Percentiles rank a stretch among this genome's conserved stretches.
Evolutionary conservation across 1,140 invertebrate genomes (phyloP).

Genomic region (Lanistes nyassanus): DNA sequence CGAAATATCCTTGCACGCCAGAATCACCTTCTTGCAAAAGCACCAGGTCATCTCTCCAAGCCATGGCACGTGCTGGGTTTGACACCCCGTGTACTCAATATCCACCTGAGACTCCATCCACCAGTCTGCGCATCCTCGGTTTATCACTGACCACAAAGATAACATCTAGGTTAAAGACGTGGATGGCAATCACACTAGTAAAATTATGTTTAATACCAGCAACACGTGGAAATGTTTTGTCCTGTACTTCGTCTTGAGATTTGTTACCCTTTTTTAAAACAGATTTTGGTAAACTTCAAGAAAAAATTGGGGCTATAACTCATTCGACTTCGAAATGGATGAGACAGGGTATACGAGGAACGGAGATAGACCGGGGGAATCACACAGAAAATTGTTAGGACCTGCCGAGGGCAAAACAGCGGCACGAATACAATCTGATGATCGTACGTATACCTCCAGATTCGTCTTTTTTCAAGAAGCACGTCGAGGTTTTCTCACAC

Average conservation of each 20-base stretch:
- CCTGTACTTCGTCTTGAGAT: too few species aligned
- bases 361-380: neutral
- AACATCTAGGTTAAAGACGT: too few species aligned
- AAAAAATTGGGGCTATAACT: too few species aligned
- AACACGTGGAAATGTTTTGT: too few species aligned
- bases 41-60: conserved; percentile 36
- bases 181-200: too few species aligned
- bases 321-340: too few species aligned
- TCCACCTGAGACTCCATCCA: conserved; percentile 39
- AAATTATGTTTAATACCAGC: too few species aligned
- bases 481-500: conserved; percentile 31
- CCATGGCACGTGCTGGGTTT: conserved; percentile 33
- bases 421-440: neutral
- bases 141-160: conserved; percentile 27
- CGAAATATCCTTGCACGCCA: too few species aligned
- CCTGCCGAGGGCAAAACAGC: neutral
- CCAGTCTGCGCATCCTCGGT: conserved; percentile 42
- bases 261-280: too few species aligned
- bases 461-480: conserved; percentile 32
- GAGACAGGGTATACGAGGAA: neutral
- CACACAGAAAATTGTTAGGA: neutral
- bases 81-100: conserved; percentile 37
- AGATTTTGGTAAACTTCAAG: too few species aligned
- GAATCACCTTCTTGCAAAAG: conserved; percentile 31
- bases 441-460: conserved; percentile 22